Conservation (phyloP, 2,797 vertebrate genomes). For the Lepilemur ruficaudatus region DNA sequence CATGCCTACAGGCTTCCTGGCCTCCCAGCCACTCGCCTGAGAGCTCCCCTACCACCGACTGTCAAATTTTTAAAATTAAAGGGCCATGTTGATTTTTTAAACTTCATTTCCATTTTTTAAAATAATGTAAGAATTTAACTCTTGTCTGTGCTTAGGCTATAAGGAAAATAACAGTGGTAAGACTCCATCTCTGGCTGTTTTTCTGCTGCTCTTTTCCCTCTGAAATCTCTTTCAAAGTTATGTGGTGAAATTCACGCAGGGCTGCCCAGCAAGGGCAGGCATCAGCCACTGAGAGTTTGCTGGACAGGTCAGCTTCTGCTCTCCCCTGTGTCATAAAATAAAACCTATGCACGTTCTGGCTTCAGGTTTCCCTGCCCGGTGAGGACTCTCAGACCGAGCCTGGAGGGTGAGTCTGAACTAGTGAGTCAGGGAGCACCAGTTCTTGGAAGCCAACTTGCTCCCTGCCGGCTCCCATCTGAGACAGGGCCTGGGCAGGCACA, state of each 20-base stretch:
- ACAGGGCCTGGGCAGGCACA: background rate
- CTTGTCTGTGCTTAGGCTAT: background rate
- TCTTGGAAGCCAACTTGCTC: background rate
- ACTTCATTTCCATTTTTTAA: background rate
- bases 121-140: background rate
- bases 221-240: background rate
- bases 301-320: background rate
- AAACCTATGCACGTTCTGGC: background rate
- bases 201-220: background rate
- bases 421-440: background rate
- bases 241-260: background rate
- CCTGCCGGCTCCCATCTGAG: too few relatives aligned
- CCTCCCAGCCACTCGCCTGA: background rate
- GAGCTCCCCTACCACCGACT: background rate
- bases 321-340: background rate
- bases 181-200: background rate
- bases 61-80: background rate
- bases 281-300: background rate
- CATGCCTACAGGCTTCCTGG: background rate
- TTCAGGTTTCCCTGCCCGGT: background rate
- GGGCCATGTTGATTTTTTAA: background rate
- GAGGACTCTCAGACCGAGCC: background rate
- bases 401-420: background rate
- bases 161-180: background rate
- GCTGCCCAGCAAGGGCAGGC: background rate